Conservation (phyloP, 2,888 invertebrate genomes). For the Nemurella pictetii region DNA sequence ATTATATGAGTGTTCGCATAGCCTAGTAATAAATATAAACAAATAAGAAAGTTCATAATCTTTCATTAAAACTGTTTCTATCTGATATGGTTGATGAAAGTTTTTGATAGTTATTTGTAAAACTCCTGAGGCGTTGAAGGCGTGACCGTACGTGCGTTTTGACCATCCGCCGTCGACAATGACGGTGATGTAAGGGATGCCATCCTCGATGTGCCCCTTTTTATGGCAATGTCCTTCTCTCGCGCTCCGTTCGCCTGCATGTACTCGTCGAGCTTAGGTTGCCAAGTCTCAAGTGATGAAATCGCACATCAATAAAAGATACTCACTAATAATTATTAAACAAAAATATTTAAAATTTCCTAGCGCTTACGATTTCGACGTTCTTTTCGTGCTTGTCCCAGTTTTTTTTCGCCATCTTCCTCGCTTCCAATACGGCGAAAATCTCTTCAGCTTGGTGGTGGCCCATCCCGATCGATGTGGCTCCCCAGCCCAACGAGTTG, state of each 20-base stretch:
- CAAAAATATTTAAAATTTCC: too few species aligned
- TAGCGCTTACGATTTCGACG: not conserved
- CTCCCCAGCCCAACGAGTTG: constrained; percentile 33
- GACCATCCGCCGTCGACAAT: constrained; percentile 18
- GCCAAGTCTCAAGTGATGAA: not conserved
- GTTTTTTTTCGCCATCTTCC: constrained; percentile 26
- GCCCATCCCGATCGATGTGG: constrained; percentile 31
- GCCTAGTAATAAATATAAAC: too few species aligned
- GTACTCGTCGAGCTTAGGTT: not conserved
- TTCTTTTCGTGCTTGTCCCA: constrained; percentile 26
- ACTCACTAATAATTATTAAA: too few species aligned
- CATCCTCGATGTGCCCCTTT: not conserved
- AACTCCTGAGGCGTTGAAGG: not conserved
- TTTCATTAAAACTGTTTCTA: too few species aligned
- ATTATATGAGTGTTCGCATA: too few species aligned
- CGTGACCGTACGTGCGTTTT: not conserved
- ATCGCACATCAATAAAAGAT: too few species aligned
- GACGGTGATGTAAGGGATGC: not conserved
- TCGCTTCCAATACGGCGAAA: constrained; percentile 21
- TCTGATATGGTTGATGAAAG: too few species aligned
- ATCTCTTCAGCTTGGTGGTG: constrained; percentile 32
- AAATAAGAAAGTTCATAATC: too few species aligned
- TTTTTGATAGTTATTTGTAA: too few species aligned
- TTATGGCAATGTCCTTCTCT: not conserved
- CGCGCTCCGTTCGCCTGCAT: not conserved